Conservation (phyloP, 2,113 vertebrate species). For the Myodes glareolus region DNA sequence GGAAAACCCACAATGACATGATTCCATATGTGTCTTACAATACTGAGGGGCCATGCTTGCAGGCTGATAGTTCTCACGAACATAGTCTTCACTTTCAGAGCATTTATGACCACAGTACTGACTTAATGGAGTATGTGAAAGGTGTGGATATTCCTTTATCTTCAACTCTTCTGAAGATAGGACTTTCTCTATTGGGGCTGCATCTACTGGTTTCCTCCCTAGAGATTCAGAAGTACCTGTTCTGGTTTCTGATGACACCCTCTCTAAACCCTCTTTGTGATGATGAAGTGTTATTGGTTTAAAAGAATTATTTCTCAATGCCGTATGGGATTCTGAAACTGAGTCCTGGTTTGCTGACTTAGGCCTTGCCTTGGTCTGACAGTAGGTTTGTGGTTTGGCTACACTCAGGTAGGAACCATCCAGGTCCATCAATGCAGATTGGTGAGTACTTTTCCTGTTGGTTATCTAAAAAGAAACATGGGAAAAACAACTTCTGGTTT, state of each 20-base stretch:
- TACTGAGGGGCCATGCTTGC: constrained; percentile 9
- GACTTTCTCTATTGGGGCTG: constrained; percentile 31
- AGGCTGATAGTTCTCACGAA: constrained; percentile 46
- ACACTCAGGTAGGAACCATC: constrained; percentile 80
- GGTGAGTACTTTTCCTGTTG: constrained; percentile 70
- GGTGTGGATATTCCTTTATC: constrained; percentile 59
- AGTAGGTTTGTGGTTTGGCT: constrained; percentile 58
- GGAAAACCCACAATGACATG: constrained; percentile 61
- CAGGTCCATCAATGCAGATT: constrained; percentile 57
- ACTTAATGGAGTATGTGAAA: not conserved
- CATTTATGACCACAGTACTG: constrained; percentile 60
- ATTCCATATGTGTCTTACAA: constrained; percentile 55
- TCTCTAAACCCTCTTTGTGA: constrained; percentile 59
- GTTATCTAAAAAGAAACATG: constrained; percentile 80
- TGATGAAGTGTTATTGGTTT: constrained; percentile 43
- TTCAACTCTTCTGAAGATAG: constrained; percentile 49
- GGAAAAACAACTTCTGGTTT: not conserved
- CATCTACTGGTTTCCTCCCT: constrained; percentile 56
- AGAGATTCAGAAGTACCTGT: constrained; percentile 73
- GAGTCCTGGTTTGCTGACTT: constrained; percentile 62
- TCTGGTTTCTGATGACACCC: constrained; percentile 44
- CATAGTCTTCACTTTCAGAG: constrained; percentile 41
- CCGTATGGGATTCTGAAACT: constrained; percentile 25
- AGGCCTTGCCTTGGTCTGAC: constrained; percentile 64
- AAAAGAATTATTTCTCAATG: constrained; percentile 71